Conservation (phyloP, 2,113 vertebrate genomes). For the Etheostoma cragini region DNA sequence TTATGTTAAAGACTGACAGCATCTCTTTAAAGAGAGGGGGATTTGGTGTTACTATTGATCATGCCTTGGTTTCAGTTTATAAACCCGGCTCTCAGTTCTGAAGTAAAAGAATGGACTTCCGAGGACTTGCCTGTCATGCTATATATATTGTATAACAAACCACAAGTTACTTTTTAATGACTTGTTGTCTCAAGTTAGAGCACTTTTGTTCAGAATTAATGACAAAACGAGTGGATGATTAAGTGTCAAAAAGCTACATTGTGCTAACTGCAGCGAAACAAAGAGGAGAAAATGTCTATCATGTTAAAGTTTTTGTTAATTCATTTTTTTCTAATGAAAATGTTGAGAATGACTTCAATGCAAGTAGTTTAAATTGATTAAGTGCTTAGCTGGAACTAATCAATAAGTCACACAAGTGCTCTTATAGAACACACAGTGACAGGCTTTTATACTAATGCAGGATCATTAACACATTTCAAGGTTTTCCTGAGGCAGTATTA, state of each 20-base stretch:
- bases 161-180: conserved; percentile 4
- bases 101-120: conserved; percentile 6
- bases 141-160: conserved; percentile 11
- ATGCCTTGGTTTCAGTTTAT: not conserved
- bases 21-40: too few species aligned
- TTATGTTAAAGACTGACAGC: too few species aligned
- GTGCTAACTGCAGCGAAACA: not conserved
- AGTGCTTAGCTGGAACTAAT: conserved; percentile 23
- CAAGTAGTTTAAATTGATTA: conserved; percentile 23
- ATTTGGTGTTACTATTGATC: not conserved
- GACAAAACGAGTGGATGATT: conserved; percentile 17
- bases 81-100: not conserved
- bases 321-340: conserved; percentile 30
- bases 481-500: conserved; percentile 30
- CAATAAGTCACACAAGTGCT: conserved; percentile 29
- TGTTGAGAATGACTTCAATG: conserved; percentile 30
- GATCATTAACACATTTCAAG: conserved; percentile 45
- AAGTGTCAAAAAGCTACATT: not conserved
- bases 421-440: conserved; percentile 18
- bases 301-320: not conserved
- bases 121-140: not conserved
- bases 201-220: not conserved
- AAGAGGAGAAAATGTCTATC: not conserved
- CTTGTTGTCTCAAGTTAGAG: not conserved
- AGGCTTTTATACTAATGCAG: conserved; percentile 26